Evolutionary conservation across 2,797 vertebrate genomes (phyloP).

Genomic region (Choloepus didactylus): DNA sequence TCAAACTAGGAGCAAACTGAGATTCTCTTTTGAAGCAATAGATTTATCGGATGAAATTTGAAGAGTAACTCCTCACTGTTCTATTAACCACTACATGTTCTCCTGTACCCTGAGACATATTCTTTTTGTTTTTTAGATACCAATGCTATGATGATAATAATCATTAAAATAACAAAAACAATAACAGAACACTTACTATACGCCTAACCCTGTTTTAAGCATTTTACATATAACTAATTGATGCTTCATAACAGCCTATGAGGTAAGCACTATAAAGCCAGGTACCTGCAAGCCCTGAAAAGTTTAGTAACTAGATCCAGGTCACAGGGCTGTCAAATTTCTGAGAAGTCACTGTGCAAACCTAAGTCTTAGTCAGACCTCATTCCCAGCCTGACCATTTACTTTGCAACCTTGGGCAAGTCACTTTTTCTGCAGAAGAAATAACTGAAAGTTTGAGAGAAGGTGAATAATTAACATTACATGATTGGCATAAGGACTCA

Average conservation of each 20-base stretch:
- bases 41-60: background rate
- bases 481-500: background rate
- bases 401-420: background rate
- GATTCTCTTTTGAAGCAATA: background rate
- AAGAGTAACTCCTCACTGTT: background rate
- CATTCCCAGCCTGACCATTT: background rate
- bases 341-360: background rate
- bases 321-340: background rate
- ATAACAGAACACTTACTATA: background rate
- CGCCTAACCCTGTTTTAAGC: background rate
- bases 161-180: background rate
- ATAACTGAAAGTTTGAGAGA: background rate
- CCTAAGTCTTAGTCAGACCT: background rate
- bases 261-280: background rate
- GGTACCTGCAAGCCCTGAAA: background rate
- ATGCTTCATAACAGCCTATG: background rate
- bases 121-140: background rate
- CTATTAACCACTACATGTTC: background rate
- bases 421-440: background rate
- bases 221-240: background rate
- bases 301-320: background rate
- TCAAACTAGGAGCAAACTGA: background rate
- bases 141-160: background rate
- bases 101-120: background rate
- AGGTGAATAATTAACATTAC: background rate